phyloP scores from a whole-genome alignment of 2,797 vertebrate species.

The Rhinoraja longicauda region DNA sequence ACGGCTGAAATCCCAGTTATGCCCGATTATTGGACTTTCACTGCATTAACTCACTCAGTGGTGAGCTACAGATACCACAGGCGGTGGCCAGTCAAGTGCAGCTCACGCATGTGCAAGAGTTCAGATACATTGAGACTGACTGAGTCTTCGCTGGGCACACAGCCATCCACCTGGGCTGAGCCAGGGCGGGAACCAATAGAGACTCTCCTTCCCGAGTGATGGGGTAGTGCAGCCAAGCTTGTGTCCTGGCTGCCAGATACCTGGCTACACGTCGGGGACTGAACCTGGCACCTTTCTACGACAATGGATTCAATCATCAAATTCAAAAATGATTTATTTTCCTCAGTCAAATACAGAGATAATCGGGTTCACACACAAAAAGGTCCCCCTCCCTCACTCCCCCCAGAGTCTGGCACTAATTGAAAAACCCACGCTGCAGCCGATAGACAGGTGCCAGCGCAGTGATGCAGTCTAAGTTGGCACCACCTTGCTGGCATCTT shows the following conservation, averaged over 20 bases:
- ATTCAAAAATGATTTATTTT: background rate
- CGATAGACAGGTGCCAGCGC: background rate
- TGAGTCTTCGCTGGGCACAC: too few species aligned
- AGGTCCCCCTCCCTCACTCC: too few species aligned
- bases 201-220: background rate
- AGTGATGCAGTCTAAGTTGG: background rate
- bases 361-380: background rate
- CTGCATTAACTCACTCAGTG: background rate
- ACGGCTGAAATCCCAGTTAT: too few species aligned
- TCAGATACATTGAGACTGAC: background rate
- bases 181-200: too few species aligned
- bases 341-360: slow-evolving; percentile 8
- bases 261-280: background rate
- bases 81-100: background rate
- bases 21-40: too few species aligned
- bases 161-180: background rate
- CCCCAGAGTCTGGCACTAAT: background rate
- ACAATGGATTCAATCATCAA: background rate
- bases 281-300: background rate
- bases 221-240: background rate
- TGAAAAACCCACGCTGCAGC: background rate
- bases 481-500: slow-evolving; percentile 16
- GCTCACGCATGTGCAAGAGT: background rate
- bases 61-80: background rate
- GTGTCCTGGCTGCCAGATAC: background rate